Base-by-base conservation (phyloP, 1,140 invertebrate species). In the Diorhabda carinulata region DNA sequence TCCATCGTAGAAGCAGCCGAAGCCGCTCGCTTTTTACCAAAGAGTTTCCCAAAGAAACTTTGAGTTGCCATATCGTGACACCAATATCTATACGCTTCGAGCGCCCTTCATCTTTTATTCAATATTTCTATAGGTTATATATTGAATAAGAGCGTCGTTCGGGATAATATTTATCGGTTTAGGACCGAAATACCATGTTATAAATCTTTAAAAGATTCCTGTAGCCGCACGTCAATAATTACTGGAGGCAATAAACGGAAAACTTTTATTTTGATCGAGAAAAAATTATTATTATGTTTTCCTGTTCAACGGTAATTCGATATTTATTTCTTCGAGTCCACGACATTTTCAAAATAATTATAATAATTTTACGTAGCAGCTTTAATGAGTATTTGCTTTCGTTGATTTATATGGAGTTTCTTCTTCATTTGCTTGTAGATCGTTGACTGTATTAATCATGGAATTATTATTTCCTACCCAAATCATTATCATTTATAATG, bases 31-130 rank as follows among this genome's bases (percentile, higher is more conserved):
- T 64, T 41, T 64, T 64, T 64, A 5, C 43, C 42, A 62, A 41
- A 43, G 61, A 62, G 61, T 62, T 64, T 64, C 41, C 63, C 45
- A 56, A 64, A 57, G 52, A 64, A 64, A 52, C 10, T 64, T 57
- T 44, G 45, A 64, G 63, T 64, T 64, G 63, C 63, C 63, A 64
- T 64, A 64, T 64, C 63, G 63, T 57, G 63, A 64, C 63, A 64
- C 63, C 63, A 64, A 64, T 64, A 64, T 64, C 44, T 64, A 64
- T 56, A 64, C 63, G 63, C 63, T 57, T n/a, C 63, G 45, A 64
- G 52, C 44, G 63, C 8, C 63, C 63, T 64, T 64, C 63, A 64
- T 64, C 63, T 64, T 64, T 64, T 64, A 64, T 64, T 64, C 63
- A 64, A 64, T 57, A 64, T 64, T 40, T 64, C 63, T 64, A 64